Conservation (phyloP, 1,140 invertebrate species). For the Pogonognathellus flavescens region DNA sequence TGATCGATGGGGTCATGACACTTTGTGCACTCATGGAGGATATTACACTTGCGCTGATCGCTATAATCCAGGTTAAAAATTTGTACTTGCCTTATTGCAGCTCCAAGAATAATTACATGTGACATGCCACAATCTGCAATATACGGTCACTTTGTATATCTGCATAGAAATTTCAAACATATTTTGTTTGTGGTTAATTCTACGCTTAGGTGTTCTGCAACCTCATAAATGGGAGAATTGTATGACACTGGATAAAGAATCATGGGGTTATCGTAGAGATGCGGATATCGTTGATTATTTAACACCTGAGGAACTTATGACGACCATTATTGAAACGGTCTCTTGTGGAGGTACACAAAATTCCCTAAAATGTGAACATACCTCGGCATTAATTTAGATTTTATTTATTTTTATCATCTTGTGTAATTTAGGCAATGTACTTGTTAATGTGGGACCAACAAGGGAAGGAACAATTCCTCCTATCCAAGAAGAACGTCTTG, state of each 20-base stretch:
- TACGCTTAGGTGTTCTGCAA: slow-evolving; percentile 68
- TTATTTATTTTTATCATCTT: background rate
- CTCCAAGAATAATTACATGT: too few relatives aligned
- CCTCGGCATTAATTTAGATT: too few relatives aligned
- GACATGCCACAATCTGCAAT: too few relatives aligned
- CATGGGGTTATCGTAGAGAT: slow-evolving; percentile 90
- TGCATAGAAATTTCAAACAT: too few relatives aligned
- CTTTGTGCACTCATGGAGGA: slow-evolving; percentile 83
- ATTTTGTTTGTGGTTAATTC: too few relatives aligned
- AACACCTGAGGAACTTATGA: slow-evolving; percentile 80
- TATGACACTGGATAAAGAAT: slow-evolving; percentile 88
- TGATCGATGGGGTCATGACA: slow-evolving; percentile 86
- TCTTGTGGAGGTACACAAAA: slow-evolving; percentile 81
- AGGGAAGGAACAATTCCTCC: slow-evolving; percentile 73
- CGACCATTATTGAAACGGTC: slow-evolving; percentile 82
- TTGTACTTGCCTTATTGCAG: too few relatives aligned
- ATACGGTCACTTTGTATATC: too few relatives aligned
- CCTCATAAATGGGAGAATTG: slow-evolving; percentile 89
- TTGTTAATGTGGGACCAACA: slow-evolving; percentile 76
- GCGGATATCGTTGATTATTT: slow-evolving; percentile 80
- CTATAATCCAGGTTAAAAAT: slow-evolving; percentile 82
- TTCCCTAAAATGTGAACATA: too few relatives aligned
- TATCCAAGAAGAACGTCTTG: slow-evolving; percentile 75
- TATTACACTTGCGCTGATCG: slow-evolving; percentile 82
- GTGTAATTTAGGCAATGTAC: slow-evolving; percentile 71